Conservation (phyloP, 2,797 vertebrate species). For the Poeciliopsis presidionis region DNA sequence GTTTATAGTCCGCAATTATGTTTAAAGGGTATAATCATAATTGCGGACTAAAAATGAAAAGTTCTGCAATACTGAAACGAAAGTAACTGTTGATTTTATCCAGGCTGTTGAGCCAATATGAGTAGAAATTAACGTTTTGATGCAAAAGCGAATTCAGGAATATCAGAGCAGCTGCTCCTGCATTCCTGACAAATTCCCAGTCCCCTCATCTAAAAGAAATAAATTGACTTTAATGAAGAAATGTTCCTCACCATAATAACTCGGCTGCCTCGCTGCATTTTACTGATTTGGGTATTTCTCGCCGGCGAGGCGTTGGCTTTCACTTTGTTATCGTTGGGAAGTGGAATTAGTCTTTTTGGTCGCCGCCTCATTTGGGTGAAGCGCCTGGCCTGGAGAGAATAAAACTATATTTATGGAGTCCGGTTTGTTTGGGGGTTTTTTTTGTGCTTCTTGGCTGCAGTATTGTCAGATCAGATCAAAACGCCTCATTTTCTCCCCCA, state of each 20-base stretch:
- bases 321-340: slow-evolving; percentile 6
- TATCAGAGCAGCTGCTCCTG: slow-evolving; percentile 23
- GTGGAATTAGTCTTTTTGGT: neutral
- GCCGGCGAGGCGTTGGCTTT: slow-evolving; percentile 16
- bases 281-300: slow-evolving; percentile 20
- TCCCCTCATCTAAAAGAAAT: slow-evolving; percentile 15
- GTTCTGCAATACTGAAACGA: neutral
- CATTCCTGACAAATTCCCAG: slow-evolving; percentile 26
- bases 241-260: slow-evolving; percentile 24
- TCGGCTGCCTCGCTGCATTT: slow-evolving; percentile 9
- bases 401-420: slow-evolving; percentile 25
- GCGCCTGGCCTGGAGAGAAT: neutral
- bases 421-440: slow-evolving; percentile 18
- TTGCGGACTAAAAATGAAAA: neutral
- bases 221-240: slow-evolving; percentile 35
- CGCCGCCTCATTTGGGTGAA: neutral
- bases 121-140: neutral
- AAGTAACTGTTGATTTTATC: neutral
- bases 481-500: slow-evolving; percentile 5
- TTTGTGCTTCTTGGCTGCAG: slow-evolving; percentile 29
- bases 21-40: neutral
- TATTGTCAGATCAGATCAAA: slow-evolving; percentile 16
- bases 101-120: neutral
- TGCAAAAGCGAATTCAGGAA: neutral
- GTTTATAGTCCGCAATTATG: too few species aligned